Base-by-base conservation (phyloP, 2,888 invertebrate genomes). In the Ethmia dodecea region DNA sequence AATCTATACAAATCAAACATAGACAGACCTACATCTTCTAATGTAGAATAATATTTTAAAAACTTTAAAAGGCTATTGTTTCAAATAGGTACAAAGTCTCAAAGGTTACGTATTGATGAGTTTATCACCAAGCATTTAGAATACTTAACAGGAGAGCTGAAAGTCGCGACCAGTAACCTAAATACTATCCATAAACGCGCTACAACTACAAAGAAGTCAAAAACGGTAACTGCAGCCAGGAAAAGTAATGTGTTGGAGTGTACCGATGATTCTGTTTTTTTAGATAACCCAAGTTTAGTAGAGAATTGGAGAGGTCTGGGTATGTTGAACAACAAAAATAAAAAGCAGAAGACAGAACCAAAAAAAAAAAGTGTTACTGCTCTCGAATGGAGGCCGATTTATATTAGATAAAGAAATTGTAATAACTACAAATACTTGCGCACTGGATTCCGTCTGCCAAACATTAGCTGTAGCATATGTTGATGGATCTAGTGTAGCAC, bases 21-120 rank as follows among this genome's bases (percentile, higher is more conserved):
- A 36, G 13, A 22, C 29, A 18, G 34, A 30, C 36, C 38, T 13
- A 35, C 38, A 13, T 42, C 39, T 6, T 39, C 31, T 6, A 36
- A 42, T 38, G 35, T 41, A 14, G 38, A 41, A 33, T n/a, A 13
- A 18, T 38, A 35, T 13, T 42, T 42, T 26, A 39, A 37, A 6
- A 36, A 38, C 16, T 9, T 6, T 36, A 10, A 39, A 42, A 38
- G 35, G 28, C 20, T 32, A 29, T 28, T 42, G 32, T 42, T 28
- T 20, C 26, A 36, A 10, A 38, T 42, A 14, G 35, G 28, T 18
- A 38, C 28, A 1, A 38, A 38, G 33, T 25, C 38, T 5, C 27
- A 41, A 6, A 37, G 30, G 33, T 35, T 31, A 16, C 33, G 37
- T 28, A 8, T 29, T 12, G 34, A 37, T 22, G 29, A 38, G 16